phyloP scores from a whole-genome alignment of 2,113 vertebrate species.

The Etia nguti region DNA sequence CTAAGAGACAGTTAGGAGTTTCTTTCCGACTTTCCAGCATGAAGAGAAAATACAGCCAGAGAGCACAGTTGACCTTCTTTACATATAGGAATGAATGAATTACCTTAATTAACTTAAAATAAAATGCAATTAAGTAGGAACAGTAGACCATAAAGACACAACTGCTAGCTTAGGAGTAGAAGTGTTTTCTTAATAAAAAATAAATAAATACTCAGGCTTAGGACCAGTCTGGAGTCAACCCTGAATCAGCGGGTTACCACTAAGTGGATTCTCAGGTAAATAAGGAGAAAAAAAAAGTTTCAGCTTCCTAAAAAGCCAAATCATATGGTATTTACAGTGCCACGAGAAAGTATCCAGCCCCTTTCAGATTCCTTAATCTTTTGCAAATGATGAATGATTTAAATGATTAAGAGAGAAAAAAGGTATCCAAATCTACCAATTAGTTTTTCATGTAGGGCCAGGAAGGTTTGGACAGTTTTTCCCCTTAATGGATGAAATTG shows the following conservation, averaged over 20 bases:
- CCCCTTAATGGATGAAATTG: neutral
- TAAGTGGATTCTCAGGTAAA: neutral
- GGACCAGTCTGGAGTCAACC: neutral
- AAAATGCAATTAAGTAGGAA: neutral
- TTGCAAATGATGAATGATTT: neutral
- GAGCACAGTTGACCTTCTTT: neutral
- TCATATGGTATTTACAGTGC: neutral
- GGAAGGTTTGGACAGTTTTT: neutral
- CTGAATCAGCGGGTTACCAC: neutral
- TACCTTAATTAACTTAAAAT: neutral
- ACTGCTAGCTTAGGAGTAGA: neutral
- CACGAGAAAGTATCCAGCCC: accelerated
- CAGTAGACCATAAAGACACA: neutral
- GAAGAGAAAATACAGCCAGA: neutral
- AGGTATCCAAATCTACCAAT: neutral
- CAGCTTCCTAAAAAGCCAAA: neutral
- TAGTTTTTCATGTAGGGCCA: neutral
- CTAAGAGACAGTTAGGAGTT: neutral
- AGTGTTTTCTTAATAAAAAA: neutral
- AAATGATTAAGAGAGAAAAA: neutral
- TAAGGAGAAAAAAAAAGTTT: neutral
- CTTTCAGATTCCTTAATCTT: neutral
- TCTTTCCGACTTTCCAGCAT: neutral
- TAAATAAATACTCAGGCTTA: neutral
- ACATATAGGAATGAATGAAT: neutral